Base-by-base conservation (phyloP, 2,797 vertebrate species). In the Rhabdophis nuchalis region DNA sequence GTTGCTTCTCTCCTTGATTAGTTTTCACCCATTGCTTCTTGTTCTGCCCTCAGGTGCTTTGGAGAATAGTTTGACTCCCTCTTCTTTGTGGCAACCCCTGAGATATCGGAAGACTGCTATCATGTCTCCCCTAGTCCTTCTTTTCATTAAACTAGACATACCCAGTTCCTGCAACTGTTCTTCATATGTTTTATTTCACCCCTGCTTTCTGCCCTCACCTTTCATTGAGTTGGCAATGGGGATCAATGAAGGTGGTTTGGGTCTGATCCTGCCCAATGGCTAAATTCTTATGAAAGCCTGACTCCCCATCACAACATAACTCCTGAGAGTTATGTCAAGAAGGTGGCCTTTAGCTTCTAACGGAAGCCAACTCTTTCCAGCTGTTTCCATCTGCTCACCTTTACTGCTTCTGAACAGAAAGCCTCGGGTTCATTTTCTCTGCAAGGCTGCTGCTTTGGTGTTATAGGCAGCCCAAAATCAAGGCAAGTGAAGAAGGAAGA, bases 341-440 rank as follows among this genome's bases (percentile, higher is more conserved):
- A 32, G n/a, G 7, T 32, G 52, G 9, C 29, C 29, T 54, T 56
- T 32, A 18, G 29, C 9, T 32, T 54, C 85, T 52, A 53, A 32
- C 4, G 25, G 10, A 64, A 29, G 50, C 7, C 32, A 41, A 6
- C 0, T 36, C 41, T 68, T 68, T 72, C 29, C 85, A 23, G 27
- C 18, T 36, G 3, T 72, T 56, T 18, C 41, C 12, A 52, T 12
- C 85, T 68, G 1, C 50, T 25, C 6, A 1, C 88, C 29, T 53
- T 56, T 72, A 9, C 52, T 29, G 52, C 53, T 53, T 50, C 13
- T 14, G 25, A 87, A 53, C 86, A 41, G 25, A 50, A 54, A 14
- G 8, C 60, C 56, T n/a, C 2, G 13, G 82, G 53, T 6, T 7
- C 2, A 52, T 1, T 0, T 1, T 46, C 1, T 0, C 4, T 3